Evolutionary conservation across 2,888 invertebrate species (phyloP), one percentile per base, ranked within the genome.

Genomic region (Coleophora flavipennella): DNA sequence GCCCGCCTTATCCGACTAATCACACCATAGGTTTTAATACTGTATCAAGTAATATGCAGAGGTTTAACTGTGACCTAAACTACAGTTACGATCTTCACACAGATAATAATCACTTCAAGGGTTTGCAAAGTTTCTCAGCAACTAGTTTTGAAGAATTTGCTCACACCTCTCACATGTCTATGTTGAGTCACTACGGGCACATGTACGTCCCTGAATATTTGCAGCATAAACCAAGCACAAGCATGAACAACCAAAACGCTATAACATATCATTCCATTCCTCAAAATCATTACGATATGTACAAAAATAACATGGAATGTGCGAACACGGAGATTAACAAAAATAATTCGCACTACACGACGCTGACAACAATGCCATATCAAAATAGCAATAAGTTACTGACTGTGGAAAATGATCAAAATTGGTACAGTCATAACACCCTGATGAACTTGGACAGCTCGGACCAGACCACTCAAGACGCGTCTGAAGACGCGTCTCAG

Each of bases 331-430:
- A 89, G 55, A 20, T 20, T 20, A 83, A 67, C 54, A 79, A 84
- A 53, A 69, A 60, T 48, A 80, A 85, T 37, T 86, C 90, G 55
- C 69, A 77, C 51, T 92, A 92, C 68, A 89, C 90, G 31, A 91
- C 88, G 61, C 74, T 92, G 57, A 90, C 88, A 74, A 87, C 90
- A 41, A 86, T 90, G 51, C 76, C 84, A 74, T 87, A 88, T 73
- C 86, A 87, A 62, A 68, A 67, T 73, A 87, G 86, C 62, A 90
- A 86, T 75, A 91, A 92, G 74, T 80, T 92, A 53, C 92, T 93
- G 55, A 68, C 78, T 26, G 80, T 85, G 56, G 87, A 87, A 46
- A 86, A 83, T 54, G 79, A 81, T 49, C 80, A 84, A 48, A 83
- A 81, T 48, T 84, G 84, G 83, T 83, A 75, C 55, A 81, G 81